A percentile compares a stretch with the other conserved stretches of the same genome.
Evolutionary conservation across 1,140 invertebrate species (phyloP).

Genomic region (Heliconius eleuchia): DNA sequence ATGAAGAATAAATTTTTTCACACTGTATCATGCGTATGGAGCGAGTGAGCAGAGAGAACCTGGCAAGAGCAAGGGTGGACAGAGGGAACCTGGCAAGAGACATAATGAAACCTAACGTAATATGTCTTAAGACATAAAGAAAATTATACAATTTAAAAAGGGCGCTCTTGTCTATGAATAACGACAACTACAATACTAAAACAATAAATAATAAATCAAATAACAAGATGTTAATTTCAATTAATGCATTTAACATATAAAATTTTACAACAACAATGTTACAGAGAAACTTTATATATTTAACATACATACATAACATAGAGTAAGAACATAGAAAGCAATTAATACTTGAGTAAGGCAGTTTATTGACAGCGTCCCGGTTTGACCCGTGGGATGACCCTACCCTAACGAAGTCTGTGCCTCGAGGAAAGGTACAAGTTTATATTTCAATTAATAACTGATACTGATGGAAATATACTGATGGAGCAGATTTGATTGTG

Average conservation of each 20-base stretch:
- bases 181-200: too few species aligned
- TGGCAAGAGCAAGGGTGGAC: too few species aligned
- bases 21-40: too few species aligned
- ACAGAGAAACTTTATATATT: neutral
- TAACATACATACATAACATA: neutral
- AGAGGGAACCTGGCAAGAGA: too few species aligned
- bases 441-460: conserved; percentile 33
- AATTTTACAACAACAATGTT: neutral
- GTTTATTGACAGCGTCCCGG: conserved; percentile 42
- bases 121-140: too few species aligned
- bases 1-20: too few species aligned
- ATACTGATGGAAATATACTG: conserved; percentile 7
- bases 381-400: conserved; percentile 64
- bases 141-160: too few species aligned
- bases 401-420: conserved; percentile 51
- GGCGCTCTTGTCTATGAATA: too few species aligned
- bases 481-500: neutral
- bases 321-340: conserved; percentile 33
- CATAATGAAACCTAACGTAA: too few species aligned
- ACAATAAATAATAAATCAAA: neutral
- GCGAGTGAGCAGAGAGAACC: too few species aligned
- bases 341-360: conserved; percentile 56
- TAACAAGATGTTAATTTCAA: neutral
- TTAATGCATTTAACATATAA: neutral
- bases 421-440: conserved; percentile 31